A percentile compares a stretch with the other conserved stretches of the same genome.
These are phyloP conservation scores for Lepidocyrtinus sp. DNA, from an alignment of 2,888 invertebrate genomes.

Conservation along the genomic window DNA sequence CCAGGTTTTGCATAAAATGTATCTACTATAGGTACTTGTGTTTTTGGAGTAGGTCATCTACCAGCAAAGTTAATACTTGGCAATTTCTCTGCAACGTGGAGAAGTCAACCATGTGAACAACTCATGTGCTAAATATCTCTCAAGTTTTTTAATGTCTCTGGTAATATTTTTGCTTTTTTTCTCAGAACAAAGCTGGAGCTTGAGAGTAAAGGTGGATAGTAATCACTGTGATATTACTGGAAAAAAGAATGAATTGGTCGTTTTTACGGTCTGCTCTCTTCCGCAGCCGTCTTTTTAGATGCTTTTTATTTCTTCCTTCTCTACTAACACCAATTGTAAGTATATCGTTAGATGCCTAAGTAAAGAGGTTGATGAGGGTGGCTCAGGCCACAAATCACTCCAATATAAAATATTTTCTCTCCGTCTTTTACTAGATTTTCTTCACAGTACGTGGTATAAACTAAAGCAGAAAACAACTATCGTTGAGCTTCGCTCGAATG, in stretches of 20 bases:
- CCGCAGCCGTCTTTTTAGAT: background rate
- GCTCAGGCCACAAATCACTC: slow-evolving; percentile 35
- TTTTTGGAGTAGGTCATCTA: background rate
- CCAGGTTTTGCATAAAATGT: background rate
- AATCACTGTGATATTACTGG: slow-evolving; percentile 8
- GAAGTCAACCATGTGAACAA: background rate
- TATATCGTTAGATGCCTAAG: background rate
- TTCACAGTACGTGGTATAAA: background rate
- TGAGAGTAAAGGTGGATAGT: slow-evolving; percentile 10
- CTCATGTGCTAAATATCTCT: background rate
- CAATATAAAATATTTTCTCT: slow-evolving; percentile 6
- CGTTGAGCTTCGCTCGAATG: background rate
- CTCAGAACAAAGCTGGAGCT: background rate
- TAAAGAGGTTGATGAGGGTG: slow-evolving; percentile 5
- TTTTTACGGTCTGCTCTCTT: slow-evolving; percentile 12
- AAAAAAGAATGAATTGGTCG: slow-evolving; percentile 14
- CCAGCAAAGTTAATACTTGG: background rate
- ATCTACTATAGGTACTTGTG: background rate
- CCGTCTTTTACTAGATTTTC: slow-evolving; percentile 9
- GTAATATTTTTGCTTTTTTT: background rate
- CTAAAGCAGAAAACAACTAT: background rate
- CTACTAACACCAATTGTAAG: too few species aligned
- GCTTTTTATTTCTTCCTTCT: background rate
- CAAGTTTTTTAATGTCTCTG: background rate
- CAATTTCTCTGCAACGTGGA: background rate